Evolutionary conservation across 2,888 invertebrate species (phyloP).

Genomic region (Frankliniella intonsa): DNA sequence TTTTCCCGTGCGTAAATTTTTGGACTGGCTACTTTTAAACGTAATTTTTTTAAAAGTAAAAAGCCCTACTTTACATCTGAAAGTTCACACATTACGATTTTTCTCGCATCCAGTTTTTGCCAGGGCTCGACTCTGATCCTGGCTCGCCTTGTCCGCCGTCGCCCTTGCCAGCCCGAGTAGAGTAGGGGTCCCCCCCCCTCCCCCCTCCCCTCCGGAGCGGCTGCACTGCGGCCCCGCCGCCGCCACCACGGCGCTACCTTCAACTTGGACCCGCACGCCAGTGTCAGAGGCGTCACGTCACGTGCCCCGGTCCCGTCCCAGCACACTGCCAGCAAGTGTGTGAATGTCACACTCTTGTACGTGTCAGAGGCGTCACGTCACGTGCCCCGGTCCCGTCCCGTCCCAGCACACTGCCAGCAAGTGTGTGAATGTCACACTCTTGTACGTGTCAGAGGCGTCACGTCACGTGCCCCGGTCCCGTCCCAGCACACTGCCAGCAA

Average conservation of each 20-base stretch:
- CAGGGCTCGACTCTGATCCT: too few species aligned
- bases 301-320: not conserved
- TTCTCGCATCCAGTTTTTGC: too few species aligned
- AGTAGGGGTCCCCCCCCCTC: not conserved
- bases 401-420: too few species aligned
- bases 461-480: not conserved
- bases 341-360: not conserved
- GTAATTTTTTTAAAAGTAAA: too few species aligned
- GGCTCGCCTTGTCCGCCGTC: not conserved
- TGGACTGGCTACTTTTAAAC: too few species aligned
- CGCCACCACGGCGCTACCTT: not conserved
- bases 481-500: not conserved
- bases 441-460: too few species aligned
- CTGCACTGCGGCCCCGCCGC: not conserved
- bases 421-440: too few species aligned
- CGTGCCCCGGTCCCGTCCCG: not conserved
- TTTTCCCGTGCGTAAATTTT: too few species aligned
- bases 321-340: not conserved
- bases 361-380: not conserved
- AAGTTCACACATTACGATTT: too few species aligned
- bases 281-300: not conserved
- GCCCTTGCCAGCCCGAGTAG: not conserved
- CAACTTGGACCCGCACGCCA: slow-evolving; percentile 13
- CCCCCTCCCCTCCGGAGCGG: not conserved
- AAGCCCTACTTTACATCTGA: too few species aligned